Base-by-base conservation (phyloP, 2,113 vertebrate genomes). In the Anhinga rufa region DNA sequence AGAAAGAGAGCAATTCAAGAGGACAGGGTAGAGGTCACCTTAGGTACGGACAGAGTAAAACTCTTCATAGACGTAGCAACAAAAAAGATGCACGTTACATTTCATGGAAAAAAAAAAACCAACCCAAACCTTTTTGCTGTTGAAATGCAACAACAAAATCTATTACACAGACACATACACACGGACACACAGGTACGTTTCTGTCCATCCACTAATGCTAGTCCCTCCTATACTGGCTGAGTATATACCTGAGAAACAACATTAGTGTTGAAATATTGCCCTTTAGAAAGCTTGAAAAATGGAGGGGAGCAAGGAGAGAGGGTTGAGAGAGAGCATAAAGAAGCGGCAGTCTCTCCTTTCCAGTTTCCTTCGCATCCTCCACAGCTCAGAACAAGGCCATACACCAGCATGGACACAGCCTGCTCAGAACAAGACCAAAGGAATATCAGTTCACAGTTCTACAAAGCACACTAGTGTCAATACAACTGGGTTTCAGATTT, bases 191-290 rank as follows among this genome's bases (percentile, higher is more conserved):
- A 69, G 81, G 82, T 88, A 93, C 92, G 82, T 91, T 90, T 96
- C 96, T 81, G 90, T 68, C 95, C 60, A 58, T 69, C 91, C 88
- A 96, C 93, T 94, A 97, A 97, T 92, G 82, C 58, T 60, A 94
- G 95, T 91, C 97, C 93, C 79, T 90, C 97, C 92, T 96, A 95
- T 88, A 91, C 97, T 83, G 93, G 94, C 97, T 92, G 97, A 97
- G 96, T 90, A 94, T 97, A 98, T 98, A 98, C 98, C 98, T 98
- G 98, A 98, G 98, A 98, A 98, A 98, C 96, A 99, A 98, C 98
- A 98, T 98, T 98, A 98, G 98, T 97, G 98, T 98, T 98, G 96
- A 97, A 95, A 97, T 98, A 98, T 97, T 98, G 98, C 97, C 98
- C 98, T 98, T 98, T 95, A 97, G 96, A 96, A 97, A 98, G 97